Base-by-base conservation (phyloP, 2,888 invertebrate genomes). In the Eupithecia tripunctaria region DNA sequence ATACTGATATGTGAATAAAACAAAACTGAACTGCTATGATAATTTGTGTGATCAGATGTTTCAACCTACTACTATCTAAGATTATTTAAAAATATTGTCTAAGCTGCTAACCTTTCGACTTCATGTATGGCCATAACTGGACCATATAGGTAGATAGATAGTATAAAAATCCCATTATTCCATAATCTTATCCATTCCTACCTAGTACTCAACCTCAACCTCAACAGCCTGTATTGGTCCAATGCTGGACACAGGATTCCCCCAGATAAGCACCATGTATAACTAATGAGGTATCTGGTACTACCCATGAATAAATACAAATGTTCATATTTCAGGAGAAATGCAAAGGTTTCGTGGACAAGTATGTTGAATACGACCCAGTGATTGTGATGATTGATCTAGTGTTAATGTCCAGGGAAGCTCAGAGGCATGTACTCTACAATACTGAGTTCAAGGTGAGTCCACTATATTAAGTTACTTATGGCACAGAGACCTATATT, bases 301-400 rank as follows among this genome's bases (percentile, higher is more conserved):
- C n/a, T n/a, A n/a, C 43, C 18, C 21, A 8, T 21, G 2, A 51
- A 21, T 12, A 51, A 0, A 3, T 21, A 12, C 18, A 12, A 51
- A 8, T 68, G 8, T 38, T 43, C 41, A 59, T 59, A 0, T 90
- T 93, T 91, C 85, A 98, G 98, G 95, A 95, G 14, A 94, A 95
- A 76, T 99, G 99, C 86, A 96, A 96, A 66, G 93, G 95, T 63
- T 89, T 96, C 18, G 97, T 97, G 0, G 99, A 99, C 88, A 98
- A 98, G 87, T 99, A 98, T 85, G 96, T 98, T 74, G 98, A 99
- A 90, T 98, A 97, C 88, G 99, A 99, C 85, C 95, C 96, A n/a
- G 97, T 97, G 0, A 97, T 98, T 78, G 96, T 98, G 0, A 95
- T 98, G 83, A 97, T 99, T 75, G 98, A 99, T 89, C 93, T 98